phyloP scores from a whole-genome alignment of 2,113 vertebrate species.

The Nothoprocta pentlandii region DNA sequence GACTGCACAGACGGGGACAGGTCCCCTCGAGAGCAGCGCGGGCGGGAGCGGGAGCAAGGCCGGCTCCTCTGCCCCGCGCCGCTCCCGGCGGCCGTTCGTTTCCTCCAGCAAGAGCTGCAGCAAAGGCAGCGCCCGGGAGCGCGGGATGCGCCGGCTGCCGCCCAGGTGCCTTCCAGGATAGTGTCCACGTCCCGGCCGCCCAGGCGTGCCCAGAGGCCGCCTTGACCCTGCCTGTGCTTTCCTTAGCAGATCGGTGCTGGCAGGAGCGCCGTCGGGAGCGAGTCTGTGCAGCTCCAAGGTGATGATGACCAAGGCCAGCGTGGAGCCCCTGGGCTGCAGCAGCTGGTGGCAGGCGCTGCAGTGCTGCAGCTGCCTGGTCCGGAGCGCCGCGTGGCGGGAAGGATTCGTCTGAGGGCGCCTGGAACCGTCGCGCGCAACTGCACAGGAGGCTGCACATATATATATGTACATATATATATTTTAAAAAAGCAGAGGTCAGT shows the following conservation, averaged over 20 bases:
- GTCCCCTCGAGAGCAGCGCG: neutral
- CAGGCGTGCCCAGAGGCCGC: conserved; percentile 31
- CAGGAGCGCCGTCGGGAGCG: conserved; percentile 86
- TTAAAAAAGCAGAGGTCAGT: conserved; percentile 66
- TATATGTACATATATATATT: conserved; percentile 57
- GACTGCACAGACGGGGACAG: neutral
- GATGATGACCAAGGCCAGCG: conserved; percentile 96
- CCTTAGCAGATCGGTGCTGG: conserved; percentile 91
- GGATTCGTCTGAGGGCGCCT: conserved; percentile 87
- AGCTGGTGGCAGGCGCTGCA: conserved; percentile 99
- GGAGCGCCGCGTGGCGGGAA: conserved; percentile 89
- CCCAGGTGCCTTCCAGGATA: neutral
- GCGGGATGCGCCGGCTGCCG: too few species aligned
- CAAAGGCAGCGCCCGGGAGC: neutral
- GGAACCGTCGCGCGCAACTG: conserved; percentile 85
- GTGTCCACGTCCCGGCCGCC: neutral
- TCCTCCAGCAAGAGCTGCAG: neutral
- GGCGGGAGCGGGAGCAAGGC: neutral
- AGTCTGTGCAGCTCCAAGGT: conserved; percentile 94
- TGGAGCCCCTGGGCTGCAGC: conserved; percentile 97
- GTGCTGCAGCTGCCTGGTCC: conserved; percentile 97
- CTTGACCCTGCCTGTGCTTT: conserved; percentile 89
- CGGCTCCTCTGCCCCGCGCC: neutral
- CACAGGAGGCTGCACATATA: conserved; percentile 52
- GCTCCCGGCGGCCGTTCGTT: neutral